A percentile compares a stretch with the other conserved stretches of the same genome.
Conservation (phyloP, 1,140 invertebrate genomes). For the Hyposmocoma kahamanoa region DNA sequence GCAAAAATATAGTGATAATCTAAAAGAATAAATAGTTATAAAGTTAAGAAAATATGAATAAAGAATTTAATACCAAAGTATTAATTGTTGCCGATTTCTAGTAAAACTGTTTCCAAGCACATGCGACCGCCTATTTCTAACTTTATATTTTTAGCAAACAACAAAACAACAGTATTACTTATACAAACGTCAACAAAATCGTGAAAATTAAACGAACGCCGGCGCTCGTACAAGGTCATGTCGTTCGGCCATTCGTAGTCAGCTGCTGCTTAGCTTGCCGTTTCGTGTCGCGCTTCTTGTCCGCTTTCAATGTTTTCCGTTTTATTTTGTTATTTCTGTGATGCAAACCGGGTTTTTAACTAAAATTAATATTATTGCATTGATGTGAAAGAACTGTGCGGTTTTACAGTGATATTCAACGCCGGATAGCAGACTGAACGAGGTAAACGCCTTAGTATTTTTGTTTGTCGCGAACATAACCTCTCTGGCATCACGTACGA, state of each 20-base stretch:
- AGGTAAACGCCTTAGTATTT: slow-evolving; percentile 73
- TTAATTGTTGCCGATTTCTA: no score
- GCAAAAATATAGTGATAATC: no score
- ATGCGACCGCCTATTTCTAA: no score
- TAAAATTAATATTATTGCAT: slow-evolving; percentile 53
- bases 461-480: slow-evolving; percentile 72
- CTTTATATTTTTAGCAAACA: slow-evolving; percentile 1
- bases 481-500: slow-evolving; percentile 46
- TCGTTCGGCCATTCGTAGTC: slow-evolving; percentile 57
- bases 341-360: slow-evolving; percentile 69
- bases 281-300: slow-evolving; percentile 75
- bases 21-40: no score
- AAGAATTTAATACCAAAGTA: no score
- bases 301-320: slow-evolving; percentile 75
- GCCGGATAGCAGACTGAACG: slow-evolving; percentile 46
- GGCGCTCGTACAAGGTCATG: slow-evolving; percentile 41
- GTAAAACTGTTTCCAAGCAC: no score
- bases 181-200: background rate
- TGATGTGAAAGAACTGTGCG: slow-evolving; percentile 58
- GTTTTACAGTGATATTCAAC: slow-evolving; percentile 53
- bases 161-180: no score
- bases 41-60: no score
- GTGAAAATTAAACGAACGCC: background rate
- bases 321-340: slow-evolving; percentile 75
- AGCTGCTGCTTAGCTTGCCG: slow-evolving; percentile 75